Evolutionary conservation across 1,140 invertebrate species (phyloP).

Genomic region (Magallana angulata): DNA sequence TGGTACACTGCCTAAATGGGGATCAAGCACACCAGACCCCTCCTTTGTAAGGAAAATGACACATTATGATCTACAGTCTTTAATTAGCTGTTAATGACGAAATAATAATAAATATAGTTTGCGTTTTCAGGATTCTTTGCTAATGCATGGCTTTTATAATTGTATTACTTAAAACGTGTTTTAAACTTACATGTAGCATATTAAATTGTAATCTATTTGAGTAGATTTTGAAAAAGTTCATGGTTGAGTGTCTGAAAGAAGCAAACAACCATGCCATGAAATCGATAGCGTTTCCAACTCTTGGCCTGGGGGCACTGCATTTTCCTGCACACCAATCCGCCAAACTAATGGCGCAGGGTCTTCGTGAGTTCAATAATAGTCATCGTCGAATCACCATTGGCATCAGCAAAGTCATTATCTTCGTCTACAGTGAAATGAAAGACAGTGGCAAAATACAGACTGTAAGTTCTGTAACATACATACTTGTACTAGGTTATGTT

Average conservation of each 20-base stretch:
- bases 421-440: conserved; percentile 41
- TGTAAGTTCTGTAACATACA: conserved; percentile 31
- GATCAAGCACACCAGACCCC: background rate
- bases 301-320: conserved; percentile 56
- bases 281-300: conserved; percentile 58
- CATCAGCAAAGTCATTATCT: conserved; percentile 44
- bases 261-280: conserved; percentile 46
- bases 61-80: background rate
- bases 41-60: background rate
- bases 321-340: conserved; percentile 55
- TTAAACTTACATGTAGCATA: background rate
- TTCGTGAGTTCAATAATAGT: conserved; percentile 47
- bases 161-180: no score
- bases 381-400: conserved; percentile 4
- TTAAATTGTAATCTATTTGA: conserved; percentile 36
- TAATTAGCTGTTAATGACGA: background rate
- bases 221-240: conserved; percentile 59
- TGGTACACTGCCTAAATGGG: conserved; percentile 48
- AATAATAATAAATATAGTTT: no score
- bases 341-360: conserved; percentile 44
- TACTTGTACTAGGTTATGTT: no score
- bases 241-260: conserved; percentile 56
- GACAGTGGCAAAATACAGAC: conserved; percentile 12
- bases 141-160: no score
- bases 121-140: no score